phyloP scores from a whole-genome alignment of 1,140 invertebrate species.

The Bombus terrestris region DNA sequence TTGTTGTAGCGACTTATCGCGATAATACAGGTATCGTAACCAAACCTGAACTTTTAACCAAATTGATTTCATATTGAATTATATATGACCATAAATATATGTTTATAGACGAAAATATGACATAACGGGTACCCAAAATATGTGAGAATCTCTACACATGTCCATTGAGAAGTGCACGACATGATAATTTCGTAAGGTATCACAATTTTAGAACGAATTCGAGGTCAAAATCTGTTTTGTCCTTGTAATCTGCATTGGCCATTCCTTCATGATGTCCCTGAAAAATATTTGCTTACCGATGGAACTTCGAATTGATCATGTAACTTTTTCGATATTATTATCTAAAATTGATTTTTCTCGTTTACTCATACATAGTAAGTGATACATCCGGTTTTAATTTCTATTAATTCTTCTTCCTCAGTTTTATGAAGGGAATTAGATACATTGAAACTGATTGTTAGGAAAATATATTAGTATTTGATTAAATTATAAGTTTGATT shows the following conservation, averaged over 20 bases:
- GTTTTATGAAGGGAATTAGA: neutral
- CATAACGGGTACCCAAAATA: neutral
- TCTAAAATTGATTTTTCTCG: neutral
- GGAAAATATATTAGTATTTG: neutral
- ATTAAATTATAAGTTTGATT: neutral
- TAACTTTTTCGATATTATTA: neutral
- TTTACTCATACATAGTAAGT: too few species aligned
- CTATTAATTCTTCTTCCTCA: neutral
- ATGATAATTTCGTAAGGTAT: conserved; percentile 58
- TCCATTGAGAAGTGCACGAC: conserved; percentile 39
- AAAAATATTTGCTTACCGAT: conserved; percentile 40
- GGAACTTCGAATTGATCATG: neutral
- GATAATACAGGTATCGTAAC: neutral
- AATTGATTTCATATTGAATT: neutral
- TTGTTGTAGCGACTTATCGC: neutral
- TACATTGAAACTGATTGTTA: neutral
- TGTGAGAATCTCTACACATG: conserved; percentile 9
- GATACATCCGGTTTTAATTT: neutral
- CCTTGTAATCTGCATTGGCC: conserved; percentile 63
- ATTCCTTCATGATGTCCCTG: conserved; percentile 24
- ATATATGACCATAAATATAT: neutral
- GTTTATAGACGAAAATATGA: neutral
- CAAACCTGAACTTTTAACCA: neutral
- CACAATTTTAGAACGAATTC: conserved; percentile 70
- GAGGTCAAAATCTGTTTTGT: conserved; percentile 64